Evolutionary conservation across 2,888 invertebrate species (phyloP).

Genomic region (Euphydryas editha): DNA sequence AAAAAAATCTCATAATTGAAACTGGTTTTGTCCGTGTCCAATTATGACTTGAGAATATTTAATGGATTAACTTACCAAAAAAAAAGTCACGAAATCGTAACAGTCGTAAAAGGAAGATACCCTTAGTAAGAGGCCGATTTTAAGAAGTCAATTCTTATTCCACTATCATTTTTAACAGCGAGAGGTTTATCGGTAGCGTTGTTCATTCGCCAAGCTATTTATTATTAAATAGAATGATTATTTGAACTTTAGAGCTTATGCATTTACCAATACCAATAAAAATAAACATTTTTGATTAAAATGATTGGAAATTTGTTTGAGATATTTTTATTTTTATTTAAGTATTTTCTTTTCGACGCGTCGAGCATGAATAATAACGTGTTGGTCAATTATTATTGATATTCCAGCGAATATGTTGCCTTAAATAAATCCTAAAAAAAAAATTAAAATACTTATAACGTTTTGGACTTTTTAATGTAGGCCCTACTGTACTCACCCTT

Average conservation of each 20-base stretch:
- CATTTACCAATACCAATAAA: neutral
- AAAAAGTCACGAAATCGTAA: neutral
- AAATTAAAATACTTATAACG: too few relatives aligned
- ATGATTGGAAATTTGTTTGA: neutral
- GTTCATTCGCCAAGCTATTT: constrained; percentile 24
- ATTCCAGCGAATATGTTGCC: too few relatives aligned
- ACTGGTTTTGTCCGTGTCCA: too few relatives aligned
- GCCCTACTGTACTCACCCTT: too few relatives aligned
- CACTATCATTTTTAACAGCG: constrained; percentile 30
- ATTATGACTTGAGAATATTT: neutral
- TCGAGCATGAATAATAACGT: constrained; percentile 12
- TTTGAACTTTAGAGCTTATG: constrained; percentile 13
- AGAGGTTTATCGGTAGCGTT: constrained; percentile 31
- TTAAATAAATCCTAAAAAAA: too few relatives aligned
- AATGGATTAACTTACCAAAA: neutral
- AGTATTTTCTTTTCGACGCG: neutral
- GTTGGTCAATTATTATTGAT: neutral
- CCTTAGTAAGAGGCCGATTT: constrained; percentile 14
- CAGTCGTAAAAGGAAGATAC: neutral
- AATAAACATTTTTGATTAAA: constrained; percentile 12
- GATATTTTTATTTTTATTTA: constrained; percentile 6
- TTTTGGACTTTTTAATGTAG: too few relatives aligned
- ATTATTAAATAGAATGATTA: constrained; percentile 12
- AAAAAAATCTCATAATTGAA: too few relatives aligned
- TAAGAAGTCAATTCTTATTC: constrained; percentile 33